phyloP scores from a whole-genome alignment of 1,140 invertebrate genomes.

The Drosophila insularis region DNA sequence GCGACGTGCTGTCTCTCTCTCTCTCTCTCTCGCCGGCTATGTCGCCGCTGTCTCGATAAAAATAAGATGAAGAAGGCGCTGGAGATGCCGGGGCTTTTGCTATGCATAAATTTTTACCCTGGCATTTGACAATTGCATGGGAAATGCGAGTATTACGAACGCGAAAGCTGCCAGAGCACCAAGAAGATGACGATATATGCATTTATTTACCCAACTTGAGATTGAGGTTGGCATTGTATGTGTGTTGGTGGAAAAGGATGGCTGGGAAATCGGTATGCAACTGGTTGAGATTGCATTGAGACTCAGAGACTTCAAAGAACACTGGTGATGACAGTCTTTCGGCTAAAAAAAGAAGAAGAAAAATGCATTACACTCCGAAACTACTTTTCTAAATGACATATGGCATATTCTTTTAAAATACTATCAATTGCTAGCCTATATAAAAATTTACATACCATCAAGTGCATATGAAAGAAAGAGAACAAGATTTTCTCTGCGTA shows the following conservation, averaged over 20 bases:
- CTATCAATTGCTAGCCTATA: too few species aligned
- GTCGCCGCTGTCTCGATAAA: not conserved
- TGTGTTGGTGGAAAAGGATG: not conserved
- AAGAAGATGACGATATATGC: constrained; percentile 10
- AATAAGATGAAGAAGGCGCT: constrained; percentile 4
- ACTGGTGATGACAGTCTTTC: not conserved
- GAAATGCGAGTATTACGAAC: constrained; percentile 18
- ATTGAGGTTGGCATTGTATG: not conserved
- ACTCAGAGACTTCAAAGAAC: not conserved
- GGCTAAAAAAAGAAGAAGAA: not conserved
- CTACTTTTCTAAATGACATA: not conserved
- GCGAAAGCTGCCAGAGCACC: constrained; percentile 5
- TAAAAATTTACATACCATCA: too few species aligned
- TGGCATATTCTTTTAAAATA: not conserved
- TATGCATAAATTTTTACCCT: constrained; percentile 65
- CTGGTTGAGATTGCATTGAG: constrained; percentile 27
- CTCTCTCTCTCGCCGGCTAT: not conserved
- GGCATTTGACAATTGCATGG: constrained; percentile 67
- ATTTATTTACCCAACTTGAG: constrained; percentile 15
- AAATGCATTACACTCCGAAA: not conserved
- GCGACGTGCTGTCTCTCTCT: constrained; percentile 9
- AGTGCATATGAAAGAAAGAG: too few species aligned
- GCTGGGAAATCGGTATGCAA: not conserved
- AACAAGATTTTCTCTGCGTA: too few species aligned
- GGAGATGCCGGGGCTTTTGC: constrained; percentile 20